A percentile compares a stretch with the other conserved stretches of the same genome.
phyloP scores from a whole-genome alignment of 2,797 vertebrate species.

The Typhlichthys eigenmanni region DNA sequence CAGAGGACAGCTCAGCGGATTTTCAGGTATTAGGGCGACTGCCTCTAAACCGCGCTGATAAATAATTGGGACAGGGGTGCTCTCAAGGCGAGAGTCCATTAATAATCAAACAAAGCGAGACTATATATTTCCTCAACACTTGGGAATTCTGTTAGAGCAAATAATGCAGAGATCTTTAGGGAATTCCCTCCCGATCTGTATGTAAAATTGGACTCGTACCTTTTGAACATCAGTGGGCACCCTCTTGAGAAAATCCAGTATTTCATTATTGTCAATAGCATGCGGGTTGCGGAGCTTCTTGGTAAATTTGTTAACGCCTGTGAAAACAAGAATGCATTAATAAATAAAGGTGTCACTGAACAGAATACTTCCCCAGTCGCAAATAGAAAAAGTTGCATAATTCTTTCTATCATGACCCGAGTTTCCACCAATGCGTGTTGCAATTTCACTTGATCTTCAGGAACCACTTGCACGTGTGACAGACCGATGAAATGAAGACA shows the following conservation, averaged over 20 bases:
- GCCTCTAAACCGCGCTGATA: slow-evolving; percentile 57
- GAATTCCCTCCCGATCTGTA: slow-evolving; percentile 75
- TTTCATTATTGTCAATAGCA: slow-evolving; percentile 90
- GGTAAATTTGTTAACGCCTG: slow-evolving; percentile 98
- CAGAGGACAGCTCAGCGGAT: slow-evolving; percentile 62
- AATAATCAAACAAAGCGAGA: slow-evolving; percentile 83
- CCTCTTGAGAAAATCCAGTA: slow-evolving; percentile 97
- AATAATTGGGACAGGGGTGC: slow-evolving; percentile 74
- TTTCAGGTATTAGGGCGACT: slow-evolving; percentile 44
- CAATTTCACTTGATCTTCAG: slow-evolving; percentile 27
- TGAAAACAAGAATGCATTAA: slow-evolving; percentile 66
- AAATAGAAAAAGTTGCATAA: slow-evolving; percentile 28
- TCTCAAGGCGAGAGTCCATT: slow-evolving; percentile 76
- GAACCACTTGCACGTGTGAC: slow-evolving; percentile 26
- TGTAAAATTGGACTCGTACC: slow-evolving; percentile 85
- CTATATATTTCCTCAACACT: slow-evolving; percentile 73
- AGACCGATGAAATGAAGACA: slow-evolving; percentile 7
- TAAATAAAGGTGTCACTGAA: slow-evolving; percentile 57
- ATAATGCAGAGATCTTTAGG: slow-evolving; percentile 75
- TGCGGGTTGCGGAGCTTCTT: slow-evolving; percentile 96
- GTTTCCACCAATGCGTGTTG: slow-evolving; percentile 24
- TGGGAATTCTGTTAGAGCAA: slow-evolving; percentile 78
- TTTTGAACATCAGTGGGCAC: slow-evolving; percentile 98
- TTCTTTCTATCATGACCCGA: slow-evolving; percentile 4
- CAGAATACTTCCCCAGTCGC: slow-evolving; percentile 32